Conservation (phyloP, 2,113 vertebrate genomes). For the Hirundichthys speculiger region DNA sequence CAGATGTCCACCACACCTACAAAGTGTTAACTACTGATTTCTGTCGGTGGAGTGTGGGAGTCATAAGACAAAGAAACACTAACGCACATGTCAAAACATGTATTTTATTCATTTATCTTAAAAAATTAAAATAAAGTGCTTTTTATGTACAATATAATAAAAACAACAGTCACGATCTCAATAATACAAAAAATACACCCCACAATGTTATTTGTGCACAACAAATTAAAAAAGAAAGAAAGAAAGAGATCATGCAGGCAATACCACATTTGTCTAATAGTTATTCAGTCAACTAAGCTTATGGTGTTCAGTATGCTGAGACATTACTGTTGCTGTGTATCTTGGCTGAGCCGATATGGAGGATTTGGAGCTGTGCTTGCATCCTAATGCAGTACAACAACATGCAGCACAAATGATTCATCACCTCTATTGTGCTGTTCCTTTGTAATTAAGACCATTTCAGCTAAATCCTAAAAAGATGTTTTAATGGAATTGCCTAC, state of each 20-base stretch:
- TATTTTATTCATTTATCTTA: slow-evolving; percentile 81
- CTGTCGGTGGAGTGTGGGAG: no score
- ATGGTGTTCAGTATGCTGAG: slow-evolving; percentile 45
- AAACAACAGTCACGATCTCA: slow-evolving; percentile 81
- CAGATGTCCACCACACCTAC: no score
- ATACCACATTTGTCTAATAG: slow-evolving; percentile 77
- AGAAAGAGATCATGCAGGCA: slow-evolving; percentile 76
- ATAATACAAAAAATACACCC: slow-evolving; percentile 81
- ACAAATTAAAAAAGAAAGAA: slow-evolving; percentile 59
- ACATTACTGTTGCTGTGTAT: slow-evolving; percentile 46
- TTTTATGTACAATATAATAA: slow-evolving; percentile 84
- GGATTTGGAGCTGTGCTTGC: slow-evolving; percentile 51
- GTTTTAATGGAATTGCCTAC: slow-evolving; percentile 30
- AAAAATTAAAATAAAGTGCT: slow-evolving; percentile 84
- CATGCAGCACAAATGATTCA: slow-evolving; percentile 50
- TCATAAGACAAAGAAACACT: neutral
- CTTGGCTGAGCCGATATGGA: slow-evolving; percentile 33
- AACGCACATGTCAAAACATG: slow-evolving; percentile 62
- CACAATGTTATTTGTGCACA: slow-evolving; percentile 80
- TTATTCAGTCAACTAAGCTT: slow-evolving; percentile 69
- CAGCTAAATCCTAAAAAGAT: slow-evolving; percentile 32
- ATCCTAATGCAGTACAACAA: slow-evolving; percentile 39
- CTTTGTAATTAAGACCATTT: slow-evolving; percentile 26
- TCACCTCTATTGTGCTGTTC: slow-evolving; percentile 34
- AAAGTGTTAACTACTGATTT: no score